Evolutionary conservation across 2,113 vertebrate genomes (phyloP).

Genomic region (Eubucco bourcierii): DNA sequence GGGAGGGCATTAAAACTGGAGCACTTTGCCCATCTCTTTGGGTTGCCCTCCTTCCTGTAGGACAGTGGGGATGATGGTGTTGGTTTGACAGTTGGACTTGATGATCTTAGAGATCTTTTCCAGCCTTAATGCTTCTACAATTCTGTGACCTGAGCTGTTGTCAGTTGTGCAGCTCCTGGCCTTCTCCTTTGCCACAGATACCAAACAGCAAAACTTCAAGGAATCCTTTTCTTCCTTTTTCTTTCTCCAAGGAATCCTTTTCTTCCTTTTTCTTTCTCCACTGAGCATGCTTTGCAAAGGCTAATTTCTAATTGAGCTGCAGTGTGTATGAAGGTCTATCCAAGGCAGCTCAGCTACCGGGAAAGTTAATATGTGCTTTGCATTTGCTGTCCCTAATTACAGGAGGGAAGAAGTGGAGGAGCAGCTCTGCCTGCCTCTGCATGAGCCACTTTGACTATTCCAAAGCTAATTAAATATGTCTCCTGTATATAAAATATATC

Average conservation of each 20-base stretch:
- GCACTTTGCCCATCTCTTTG: background rate
- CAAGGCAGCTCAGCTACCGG: constrained; percentile 47
- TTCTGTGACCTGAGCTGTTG: background rate
- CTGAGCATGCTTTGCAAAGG: background rate
- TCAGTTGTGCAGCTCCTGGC: rapidly evolving
- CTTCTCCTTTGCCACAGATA: background rate
- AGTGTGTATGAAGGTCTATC: background rate
- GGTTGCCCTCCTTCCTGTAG: background rate
- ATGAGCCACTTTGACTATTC: constrained; percentile 75
- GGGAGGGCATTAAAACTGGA: background rate
- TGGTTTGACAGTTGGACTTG: too few species aligned
- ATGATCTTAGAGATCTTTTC: too few species aligned
- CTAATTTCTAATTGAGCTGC: constrained; percentile 57
- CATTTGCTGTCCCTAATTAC: constrained; percentile 61
- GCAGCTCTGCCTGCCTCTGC: constrained; percentile 58
- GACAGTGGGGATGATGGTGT: too few species aligned
- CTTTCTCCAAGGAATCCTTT: constrained; percentile 6
- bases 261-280: constrained; percentile 30
- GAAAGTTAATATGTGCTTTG: constrained; percentile 67
- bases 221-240: constrained; percentile 11
- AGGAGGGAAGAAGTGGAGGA: constrained; percentile 40
- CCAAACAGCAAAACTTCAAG: background rate
- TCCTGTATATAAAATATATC: constrained; percentile 85
- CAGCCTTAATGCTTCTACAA: too few species aligned
- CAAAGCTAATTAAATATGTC: constrained; percentile 84